phyloP scores from a whole-genome alignment of 1,140 invertebrate species.

The Caenorhabditis remanei region DNA sequence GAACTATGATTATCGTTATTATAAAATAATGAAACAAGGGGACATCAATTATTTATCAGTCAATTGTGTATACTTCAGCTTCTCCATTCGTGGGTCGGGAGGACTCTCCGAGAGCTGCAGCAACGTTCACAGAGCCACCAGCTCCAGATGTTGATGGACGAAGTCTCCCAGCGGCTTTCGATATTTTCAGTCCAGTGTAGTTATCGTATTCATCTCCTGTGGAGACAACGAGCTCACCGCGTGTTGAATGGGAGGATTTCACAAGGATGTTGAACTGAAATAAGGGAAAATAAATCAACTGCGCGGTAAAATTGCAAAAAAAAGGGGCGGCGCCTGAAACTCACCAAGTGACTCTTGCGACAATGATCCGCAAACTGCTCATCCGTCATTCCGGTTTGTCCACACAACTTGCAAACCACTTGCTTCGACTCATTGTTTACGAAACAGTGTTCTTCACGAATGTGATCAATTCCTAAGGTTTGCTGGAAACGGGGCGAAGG shows the following conservation, averaged over 20 bases:
- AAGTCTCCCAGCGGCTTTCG: too few relatives aligned
- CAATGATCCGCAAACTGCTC: neutral
- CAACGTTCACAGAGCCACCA: neutral
- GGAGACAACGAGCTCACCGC: slow-evolving; percentile 12
- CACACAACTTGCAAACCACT: neutral
- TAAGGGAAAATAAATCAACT: too few relatives aligned
- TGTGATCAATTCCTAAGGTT: neutral
- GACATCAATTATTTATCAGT: too few relatives aligned
- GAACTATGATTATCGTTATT: too few relatives aligned
- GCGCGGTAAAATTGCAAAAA: too few relatives aligned
- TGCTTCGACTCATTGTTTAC: neutral
- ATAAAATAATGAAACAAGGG: too few relatives aligned
- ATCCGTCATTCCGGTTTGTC: too few relatives aligned
- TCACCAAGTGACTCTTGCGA: neutral
- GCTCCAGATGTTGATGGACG: neutral
- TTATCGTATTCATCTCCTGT: slow-evolving; percentile 9
- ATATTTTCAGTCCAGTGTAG: neutral
- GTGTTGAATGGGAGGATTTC: neutral
- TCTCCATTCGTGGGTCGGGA: too few relatives aligned
- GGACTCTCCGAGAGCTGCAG: too few relatives aligned
- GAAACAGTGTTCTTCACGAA: neutral
- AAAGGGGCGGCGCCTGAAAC: neutral
- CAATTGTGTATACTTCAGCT: too few relatives aligned
- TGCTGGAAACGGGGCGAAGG: neutral
- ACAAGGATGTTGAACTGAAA: slow-evolving; percentile 36